A percentile compares a stretch with the other conserved stretches of the same genome.
Conservation (phyloP, 2,113 vertebrate genomes). For the Agapornis roseicollis region DNA sequence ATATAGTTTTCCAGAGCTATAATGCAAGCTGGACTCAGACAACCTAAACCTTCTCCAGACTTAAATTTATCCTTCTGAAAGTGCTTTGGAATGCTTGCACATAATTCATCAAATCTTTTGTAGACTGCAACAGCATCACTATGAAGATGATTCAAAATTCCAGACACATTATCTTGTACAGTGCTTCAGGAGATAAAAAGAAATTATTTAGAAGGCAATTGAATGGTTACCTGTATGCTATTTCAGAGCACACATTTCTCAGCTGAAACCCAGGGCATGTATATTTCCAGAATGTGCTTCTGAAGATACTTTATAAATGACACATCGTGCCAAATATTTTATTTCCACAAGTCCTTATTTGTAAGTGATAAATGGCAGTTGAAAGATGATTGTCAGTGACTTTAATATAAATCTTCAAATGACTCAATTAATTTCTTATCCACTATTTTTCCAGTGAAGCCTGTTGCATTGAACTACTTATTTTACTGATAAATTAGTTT, state of each 20-base stretch:
- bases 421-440: background rate
- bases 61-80: background rate
- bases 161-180: background rate
- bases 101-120: background rate
- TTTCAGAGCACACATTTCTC: background rate
- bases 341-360: background rate
- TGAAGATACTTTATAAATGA: background rate
- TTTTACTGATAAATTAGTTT: conserved; percentile 23
- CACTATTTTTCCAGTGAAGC: background rate
- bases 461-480: background rate
- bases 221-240: background rate
- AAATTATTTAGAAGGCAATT: background rate
- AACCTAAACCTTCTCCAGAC: background rate
- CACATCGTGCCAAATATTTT: background rate
- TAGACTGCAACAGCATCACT: background rate
- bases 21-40: background rate
- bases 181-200: background rate
- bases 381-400: background rate
- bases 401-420: background rate
- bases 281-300: background rate
- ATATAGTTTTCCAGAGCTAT: background rate
- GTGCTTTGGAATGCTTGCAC: background rate
- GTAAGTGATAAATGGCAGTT: background rate
- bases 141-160: background rate
- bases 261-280: background rate